Base-by-base conservation (phyloP, 2,888 invertebrate genomes). In the Machimus atricapillus region DNA sequence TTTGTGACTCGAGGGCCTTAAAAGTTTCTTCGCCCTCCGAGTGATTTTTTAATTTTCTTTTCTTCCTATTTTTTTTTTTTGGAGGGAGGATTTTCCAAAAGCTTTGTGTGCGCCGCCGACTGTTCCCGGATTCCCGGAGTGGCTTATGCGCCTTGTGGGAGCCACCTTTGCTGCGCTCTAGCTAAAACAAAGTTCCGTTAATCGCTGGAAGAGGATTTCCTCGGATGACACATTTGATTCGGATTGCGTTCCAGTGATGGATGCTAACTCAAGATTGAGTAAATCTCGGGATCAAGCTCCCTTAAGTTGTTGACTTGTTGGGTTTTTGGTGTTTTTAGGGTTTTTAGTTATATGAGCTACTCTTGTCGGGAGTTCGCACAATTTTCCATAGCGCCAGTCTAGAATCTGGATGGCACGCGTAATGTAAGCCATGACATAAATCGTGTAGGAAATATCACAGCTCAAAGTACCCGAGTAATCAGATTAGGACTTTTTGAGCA, bases 31-130 rank as follows among this genome's bases (percentile, higher is more conserved):
- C 58, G 34, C 66, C 52, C 58, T 37, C 19, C n/a, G 37, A 66
- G 82, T 82, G 82, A 82, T 82, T 82, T 82, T 82, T 82, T 82
- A 82, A 82, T 82, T 82, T 82, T 66, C 82, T 82, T 82, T 82
- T 66, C 82, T 66, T 58, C 37, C 52, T 40, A 8, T 40, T 2
- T 34, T 34, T 2, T 34, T 34, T 34, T 34, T 34, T 34, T 34
- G 2, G 4, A 7, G 34, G 34, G 8, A 19, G 46, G 78, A 40
- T 66, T 40, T 40, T 14, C 34, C 31, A 76, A 76, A 76, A 82
- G 23, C 82, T 82, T 76, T 76, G 23, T 76, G 37, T 82, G 52
- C 56, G 14, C 34, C 43, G 23, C 37, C 58, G 31, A 27, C 79
- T 40, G 40, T 82, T 16, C 37, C 66, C 34, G 56, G 16, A 19